phyloP scores from a whole-genome alignment of 2,113 vertebrate genomes.

The Salminus brasiliensis region DNA sequence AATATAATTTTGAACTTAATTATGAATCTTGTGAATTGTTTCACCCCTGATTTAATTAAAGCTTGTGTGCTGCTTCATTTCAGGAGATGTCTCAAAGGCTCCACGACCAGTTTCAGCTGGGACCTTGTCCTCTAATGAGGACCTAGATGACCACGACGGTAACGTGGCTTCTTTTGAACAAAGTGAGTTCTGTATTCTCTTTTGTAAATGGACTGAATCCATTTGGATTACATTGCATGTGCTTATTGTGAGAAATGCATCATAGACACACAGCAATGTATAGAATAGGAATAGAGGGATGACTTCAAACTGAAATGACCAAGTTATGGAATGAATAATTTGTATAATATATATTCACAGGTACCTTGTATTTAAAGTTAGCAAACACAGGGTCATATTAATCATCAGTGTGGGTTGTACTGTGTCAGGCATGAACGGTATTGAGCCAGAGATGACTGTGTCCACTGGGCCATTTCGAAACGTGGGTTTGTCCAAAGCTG shows the following conservation, averaged over 20 bases:
- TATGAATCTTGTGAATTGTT: neutral
- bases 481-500: conserved; percentile 89
- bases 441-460: conserved; percentile 74
- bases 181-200: conserved; percentile 67
- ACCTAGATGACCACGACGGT: conserved; percentile 80
- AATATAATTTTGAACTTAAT: too few species aligned
- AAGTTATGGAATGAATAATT: too few species aligned
- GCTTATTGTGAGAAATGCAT: neutral
- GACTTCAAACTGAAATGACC: too few species aligned
- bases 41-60: neutral
- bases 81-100: conserved; percentile 83
- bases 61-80: conserved; percentile 19
- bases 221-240: too few species aligned
- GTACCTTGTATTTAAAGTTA: too few species aligned
- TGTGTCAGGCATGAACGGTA: conserved; percentile 82
- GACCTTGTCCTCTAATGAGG: conserved; percentile 83
- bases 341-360: too few species aligned
- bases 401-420: neutral
- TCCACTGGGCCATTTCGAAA: conserved; percentile 88
- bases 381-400: neutral
- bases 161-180: conserved; percentile 76
- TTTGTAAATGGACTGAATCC: neutral
- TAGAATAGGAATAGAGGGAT: neutral
- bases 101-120: conserved; percentile 79
- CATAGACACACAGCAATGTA: neutral